phyloP scores from a whole-genome alignment of 2,888 invertebrate species.

The Blera fallax region DNA sequence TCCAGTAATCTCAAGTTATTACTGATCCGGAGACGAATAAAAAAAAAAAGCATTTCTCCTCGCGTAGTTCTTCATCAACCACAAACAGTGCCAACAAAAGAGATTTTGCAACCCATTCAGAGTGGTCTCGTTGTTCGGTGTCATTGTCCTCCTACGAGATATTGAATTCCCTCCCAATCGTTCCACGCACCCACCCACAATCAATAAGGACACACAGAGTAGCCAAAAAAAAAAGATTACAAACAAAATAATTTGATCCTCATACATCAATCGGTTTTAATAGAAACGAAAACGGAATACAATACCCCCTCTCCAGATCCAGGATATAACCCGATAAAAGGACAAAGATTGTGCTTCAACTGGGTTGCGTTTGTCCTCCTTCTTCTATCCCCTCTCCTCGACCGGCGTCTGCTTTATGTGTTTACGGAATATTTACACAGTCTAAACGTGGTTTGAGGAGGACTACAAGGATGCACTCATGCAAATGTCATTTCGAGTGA shows the following conservation, averaged over 20 bases:
- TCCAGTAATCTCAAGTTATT: slow-evolving; percentile 9
- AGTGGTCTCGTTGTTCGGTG: slow-evolving; percentile 33
- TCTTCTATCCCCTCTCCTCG: background rate
- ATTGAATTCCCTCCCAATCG: background rate
- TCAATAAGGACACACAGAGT: background rate
- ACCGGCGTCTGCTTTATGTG: background rate
- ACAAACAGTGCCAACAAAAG: slow-evolving; percentile 39
- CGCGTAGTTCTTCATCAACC: slow-evolving; percentile 23
- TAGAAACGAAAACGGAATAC: slow-evolving; percentile 42
- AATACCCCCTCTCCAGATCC: slow-evolving; percentile 5
- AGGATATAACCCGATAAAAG: slow-evolving; percentile 39
- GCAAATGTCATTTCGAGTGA: slow-evolving; percentile 55
- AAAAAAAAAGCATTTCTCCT: background rate
- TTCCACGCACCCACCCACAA: background rate
- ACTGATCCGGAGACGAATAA: slow-evolving; percentile 41
- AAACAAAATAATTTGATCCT: slow-evolving; percentile 39
- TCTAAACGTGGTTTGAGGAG: background rate
- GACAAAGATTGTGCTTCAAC: slow-evolving; percentile 53
- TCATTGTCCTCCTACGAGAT: slow-evolving; percentile 39
- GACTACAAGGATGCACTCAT: slow-evolving; percentile 50
- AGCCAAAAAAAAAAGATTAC: background rate
- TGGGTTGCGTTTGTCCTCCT: slow-evolving; percentile 28
- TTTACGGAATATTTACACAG: slow-evolving; percentile 31
- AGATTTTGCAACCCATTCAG: slow-evolving; percentile 13
- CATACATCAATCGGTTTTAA: slow-evolving; percentile 52